Percentiles rank a stretch among this genome's conserved stretches.
phyloP scores from a whole-genome alignment of 1,140 invertebrate species.

The Triops cancriformis region DNA sequence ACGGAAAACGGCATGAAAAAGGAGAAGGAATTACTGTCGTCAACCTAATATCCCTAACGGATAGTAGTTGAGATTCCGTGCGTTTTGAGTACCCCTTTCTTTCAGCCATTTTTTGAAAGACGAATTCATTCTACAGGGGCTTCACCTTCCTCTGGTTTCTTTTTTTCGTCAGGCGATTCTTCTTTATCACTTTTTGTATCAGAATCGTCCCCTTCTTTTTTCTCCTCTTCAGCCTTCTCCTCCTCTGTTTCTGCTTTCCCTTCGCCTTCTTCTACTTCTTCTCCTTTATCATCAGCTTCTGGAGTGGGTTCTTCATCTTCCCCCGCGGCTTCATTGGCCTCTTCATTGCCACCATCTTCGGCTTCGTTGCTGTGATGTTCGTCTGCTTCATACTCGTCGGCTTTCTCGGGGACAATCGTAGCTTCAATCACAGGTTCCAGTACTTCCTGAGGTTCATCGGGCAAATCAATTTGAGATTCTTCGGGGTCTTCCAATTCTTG shows the following conservation, averaged over 20 bases:
- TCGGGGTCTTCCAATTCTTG: neutral
- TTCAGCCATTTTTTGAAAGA: neutral
- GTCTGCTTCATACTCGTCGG: neutral
- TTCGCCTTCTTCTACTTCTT: neutral
- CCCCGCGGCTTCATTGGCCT: conserved; percentile 27
- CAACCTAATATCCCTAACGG: neutral
- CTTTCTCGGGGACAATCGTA: neutral
- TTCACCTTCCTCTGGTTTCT: neutral
- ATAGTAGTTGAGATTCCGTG: neutral
- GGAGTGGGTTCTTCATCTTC: conserved; percentile 5
- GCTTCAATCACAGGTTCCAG: neutral
- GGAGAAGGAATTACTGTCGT: neutral
- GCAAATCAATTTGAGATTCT: neutral
- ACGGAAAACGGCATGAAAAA: neutral
- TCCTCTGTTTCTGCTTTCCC: neutral
- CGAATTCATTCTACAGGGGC: neutral
- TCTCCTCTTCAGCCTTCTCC: neutral
- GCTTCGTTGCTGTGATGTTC: conserved; percentile 6
- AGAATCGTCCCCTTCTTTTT: neutral
- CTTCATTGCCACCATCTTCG: conserved; percentile 31
- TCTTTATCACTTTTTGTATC: conserved; percentile 5
- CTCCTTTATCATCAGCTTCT: neutral
- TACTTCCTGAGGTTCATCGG: neutral
- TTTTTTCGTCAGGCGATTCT: neutral
- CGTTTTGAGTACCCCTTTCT: neutral